A percentile compares a stretch with the other conserved stretches of the same genome.
phyloP scores from a whole-genome alignment of 2,888 invertebrate species.

The Tenthredo livida region DNA sequence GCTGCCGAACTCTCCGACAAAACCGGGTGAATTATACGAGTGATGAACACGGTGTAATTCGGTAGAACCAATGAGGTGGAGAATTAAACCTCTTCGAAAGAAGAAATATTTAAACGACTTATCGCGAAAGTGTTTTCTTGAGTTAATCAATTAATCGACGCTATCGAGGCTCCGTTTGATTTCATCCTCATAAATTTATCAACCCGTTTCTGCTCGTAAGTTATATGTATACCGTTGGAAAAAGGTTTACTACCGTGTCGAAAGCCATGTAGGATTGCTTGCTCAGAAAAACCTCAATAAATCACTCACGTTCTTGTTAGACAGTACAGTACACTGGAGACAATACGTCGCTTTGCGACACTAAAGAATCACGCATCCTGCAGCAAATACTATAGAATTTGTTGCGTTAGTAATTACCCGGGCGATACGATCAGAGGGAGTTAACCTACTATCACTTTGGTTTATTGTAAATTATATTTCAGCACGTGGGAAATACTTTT shows the following conservation, averaged over 20 bases:
- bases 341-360: constrained; percentile 51
- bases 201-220: background rate
- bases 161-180: background rate
- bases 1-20: constrained; percentile 15
- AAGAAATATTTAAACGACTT: constrained; percentile 26
- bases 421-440: constrained; percentile 73
- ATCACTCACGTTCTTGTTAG: constrained; percentile 46
- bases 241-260: constrained; percentile 26
- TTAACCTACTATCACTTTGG: constrained; percentile 76
- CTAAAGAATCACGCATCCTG: constrained; percentile 49
- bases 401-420: constrained; percentile 68
- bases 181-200: background rate
- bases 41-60: constrained; percentile 55
- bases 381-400: constrained; percentile 50
- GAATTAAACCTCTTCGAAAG: constrained; percentile 62
- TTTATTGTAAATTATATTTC: constrained; percentile 76
- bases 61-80: constrained; percentile 65
- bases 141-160: constrained; percentile 29
- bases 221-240: background rate
- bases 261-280: constrained; percentile 6
- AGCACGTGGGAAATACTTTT: constrained; percentile 75
- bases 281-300: constrained; percentile 38
- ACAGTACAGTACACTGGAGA: constrained; percentile 11
- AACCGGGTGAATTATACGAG: constrained; percentile 54
- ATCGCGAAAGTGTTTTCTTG: constrained; percentile 43